A percentile compares a stretch with the other conserved stretches of the same genome.
These are phyloP conservation scores for Marcusenius ussheri DNA, from an alignment of 2,113 vertebrate species.

Conservation along the genomic window DNA sequence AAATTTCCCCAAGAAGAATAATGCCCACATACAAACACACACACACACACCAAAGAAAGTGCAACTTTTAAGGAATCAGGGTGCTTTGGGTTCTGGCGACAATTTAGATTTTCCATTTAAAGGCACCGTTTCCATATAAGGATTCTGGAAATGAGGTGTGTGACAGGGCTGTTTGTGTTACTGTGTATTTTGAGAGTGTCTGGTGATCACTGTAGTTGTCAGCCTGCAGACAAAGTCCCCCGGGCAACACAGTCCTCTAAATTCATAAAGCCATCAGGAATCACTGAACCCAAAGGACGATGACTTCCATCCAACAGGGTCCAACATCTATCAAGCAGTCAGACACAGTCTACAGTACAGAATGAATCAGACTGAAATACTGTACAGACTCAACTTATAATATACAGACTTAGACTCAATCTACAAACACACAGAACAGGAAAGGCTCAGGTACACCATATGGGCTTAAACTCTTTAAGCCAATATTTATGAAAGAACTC, in stretches of 20 bases:
- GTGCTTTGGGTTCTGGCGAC: neutral
- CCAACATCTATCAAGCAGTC: neutral
- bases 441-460: neutral
- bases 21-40: neutral
- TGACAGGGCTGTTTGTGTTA: neutral
- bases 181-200: neutral
- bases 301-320: neutral
- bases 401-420: neutral
- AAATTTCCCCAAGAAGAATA: conserved; percentile 4
- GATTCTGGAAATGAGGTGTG: neutral
- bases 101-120: neutral
- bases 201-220: neutral
- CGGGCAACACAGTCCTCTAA: neutral
- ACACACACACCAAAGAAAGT: neutral
- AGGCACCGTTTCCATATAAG: neutral
- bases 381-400: neutral
- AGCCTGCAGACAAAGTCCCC: neutral
- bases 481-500: neutral
- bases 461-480: neutral
- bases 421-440: neutral
- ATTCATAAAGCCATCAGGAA: neutral
- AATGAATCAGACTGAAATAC: neutral
- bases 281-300: neutral
- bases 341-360: neutral
- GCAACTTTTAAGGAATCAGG: neutral